Conservation (phyloP, 2,797 vertebrate genomes). For the Apogon talboti region DNA sequence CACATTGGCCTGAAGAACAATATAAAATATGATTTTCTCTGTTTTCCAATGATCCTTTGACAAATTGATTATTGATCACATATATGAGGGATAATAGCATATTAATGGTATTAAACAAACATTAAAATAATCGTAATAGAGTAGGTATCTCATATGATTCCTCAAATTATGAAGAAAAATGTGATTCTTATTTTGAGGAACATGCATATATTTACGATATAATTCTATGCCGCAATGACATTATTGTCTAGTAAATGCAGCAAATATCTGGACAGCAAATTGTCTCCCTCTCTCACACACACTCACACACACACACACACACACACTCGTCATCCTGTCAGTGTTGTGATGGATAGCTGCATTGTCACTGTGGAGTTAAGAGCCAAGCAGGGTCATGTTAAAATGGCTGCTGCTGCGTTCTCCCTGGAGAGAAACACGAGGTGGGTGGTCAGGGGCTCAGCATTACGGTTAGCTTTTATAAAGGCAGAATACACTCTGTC, state of each 20-base stretch:
- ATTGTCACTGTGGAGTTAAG: constrained; percentile 70
- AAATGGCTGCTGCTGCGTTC: constrained; percentile 65
- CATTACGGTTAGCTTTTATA: constrained; percentile 19
- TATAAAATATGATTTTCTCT: too few species aligned
- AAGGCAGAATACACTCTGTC: constrained; percentile 4
- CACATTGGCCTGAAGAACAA: too few species aligned
- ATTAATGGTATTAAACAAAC: not conserved
- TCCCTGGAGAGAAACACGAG: constrained; percentile 57
- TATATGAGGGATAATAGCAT: not conserved
- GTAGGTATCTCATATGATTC: not conserved
- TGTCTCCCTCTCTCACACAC: not conserved
- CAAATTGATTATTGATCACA: not conserved
- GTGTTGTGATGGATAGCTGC: constrained; percentile 71
- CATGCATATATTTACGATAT: too few species aligned
- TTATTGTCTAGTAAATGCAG: constrained; percentile 6
- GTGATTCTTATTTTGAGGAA: not conserved
- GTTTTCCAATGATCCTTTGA: too few species aligned
- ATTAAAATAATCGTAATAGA: not conserved
- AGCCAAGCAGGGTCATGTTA: constrained; percentile 69
- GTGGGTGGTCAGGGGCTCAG: constrained; percentile 71
- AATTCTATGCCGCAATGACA: too few species aligned
- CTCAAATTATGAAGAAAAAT: not conserved
- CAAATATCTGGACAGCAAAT: not conserved
- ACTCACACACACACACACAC: constrained; percentile 35
- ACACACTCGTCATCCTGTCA: constrained; percentile 53